phyloP scores from a whole-genome alignment of 2,797 vertebrate genomes.

The Dendrocincla fuliginosa region DNA sequence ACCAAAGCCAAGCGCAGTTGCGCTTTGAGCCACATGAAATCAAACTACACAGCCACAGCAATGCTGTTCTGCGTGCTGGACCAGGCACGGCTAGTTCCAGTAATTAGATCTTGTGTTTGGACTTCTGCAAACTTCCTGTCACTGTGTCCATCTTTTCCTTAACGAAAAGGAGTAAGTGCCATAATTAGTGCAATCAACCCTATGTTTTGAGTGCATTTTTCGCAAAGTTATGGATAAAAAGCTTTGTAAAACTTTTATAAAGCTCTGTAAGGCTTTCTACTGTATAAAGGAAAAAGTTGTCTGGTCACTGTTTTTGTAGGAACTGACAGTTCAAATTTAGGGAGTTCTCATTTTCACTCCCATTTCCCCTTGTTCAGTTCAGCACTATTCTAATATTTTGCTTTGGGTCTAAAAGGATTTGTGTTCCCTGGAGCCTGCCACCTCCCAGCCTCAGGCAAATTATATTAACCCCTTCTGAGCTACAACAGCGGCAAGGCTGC shows the following conservation, averaged over 20 bases:
- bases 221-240: not conserved
- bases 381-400: not conserved
- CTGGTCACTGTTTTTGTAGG: not conserved
- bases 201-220: not conserved
- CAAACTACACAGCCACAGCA: not conserved
- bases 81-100: not conserved
- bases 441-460: not conserved
- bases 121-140: conserved; percentile 70
- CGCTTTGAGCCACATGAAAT: not conserved
- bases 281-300: not conserved
- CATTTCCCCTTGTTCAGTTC: not conserved
- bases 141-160: conserved; percentile 77
- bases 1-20: not conserved
- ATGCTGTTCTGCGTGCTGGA: not conserved
- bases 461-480: not conserved
- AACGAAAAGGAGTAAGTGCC: not conserved
- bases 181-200: not conserved
- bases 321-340: not conserved
- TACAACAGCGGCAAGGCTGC: not conserved
- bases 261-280: not conserved
- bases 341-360: conserved; percentile 26
- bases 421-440: not conserved
- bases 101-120: conserved; percentile 72
- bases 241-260: not conserved
- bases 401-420: not conserved